phyloP scores from a whole-genome alignment of 2,888 invertebrate genomes.

The Halictus ligatus region DNA sequence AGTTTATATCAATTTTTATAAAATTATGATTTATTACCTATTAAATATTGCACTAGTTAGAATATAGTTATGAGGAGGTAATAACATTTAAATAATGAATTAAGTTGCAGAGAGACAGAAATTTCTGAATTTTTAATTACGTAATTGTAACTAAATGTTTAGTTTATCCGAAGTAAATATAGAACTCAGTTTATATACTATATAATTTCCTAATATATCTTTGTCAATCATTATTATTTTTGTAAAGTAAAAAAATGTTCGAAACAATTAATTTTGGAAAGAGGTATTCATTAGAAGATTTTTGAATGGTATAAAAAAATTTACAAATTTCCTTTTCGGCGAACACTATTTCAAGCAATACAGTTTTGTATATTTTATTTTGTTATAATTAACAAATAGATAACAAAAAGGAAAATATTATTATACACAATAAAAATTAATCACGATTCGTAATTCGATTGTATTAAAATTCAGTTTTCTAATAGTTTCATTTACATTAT shows the following conservation, averaged over 20 bases:
- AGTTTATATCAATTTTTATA: not conserved
- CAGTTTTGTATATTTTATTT: conserved; percentile 2
- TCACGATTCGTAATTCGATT: conserved; percentile 37
- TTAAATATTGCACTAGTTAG: not conserved
- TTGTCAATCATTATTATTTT: not conserved
- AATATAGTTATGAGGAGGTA: not conserved
- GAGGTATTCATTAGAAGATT: conserved; percentile 17
- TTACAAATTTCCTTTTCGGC: not conserved
- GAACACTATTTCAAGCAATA: conserved; percentile 14
- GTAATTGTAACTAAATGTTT: not conserved
- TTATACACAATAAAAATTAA: conserved; percentile 26
- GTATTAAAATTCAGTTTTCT: conserved; percentile 18
- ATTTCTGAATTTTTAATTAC: not conserved
- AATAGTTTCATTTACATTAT: conserved; percentile 58
- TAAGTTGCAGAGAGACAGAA: not conserved
- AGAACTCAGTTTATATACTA: not conserved
- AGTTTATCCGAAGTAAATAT: not conserved
- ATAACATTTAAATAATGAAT: too few species aligned
- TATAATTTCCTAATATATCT: not conserved
- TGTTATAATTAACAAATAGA: conserved; percentile 14
- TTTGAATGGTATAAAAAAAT: conserved; percentile 11
- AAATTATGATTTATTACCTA: not conserved
- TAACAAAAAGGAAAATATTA: conserved; percentile 19
- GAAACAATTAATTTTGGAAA: not conserved
- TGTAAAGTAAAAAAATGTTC: not conserved